phyloP scores from a whole-genome alignment of 2,888 invertebrate genomes.

The Cephalotes varians region DNA sequence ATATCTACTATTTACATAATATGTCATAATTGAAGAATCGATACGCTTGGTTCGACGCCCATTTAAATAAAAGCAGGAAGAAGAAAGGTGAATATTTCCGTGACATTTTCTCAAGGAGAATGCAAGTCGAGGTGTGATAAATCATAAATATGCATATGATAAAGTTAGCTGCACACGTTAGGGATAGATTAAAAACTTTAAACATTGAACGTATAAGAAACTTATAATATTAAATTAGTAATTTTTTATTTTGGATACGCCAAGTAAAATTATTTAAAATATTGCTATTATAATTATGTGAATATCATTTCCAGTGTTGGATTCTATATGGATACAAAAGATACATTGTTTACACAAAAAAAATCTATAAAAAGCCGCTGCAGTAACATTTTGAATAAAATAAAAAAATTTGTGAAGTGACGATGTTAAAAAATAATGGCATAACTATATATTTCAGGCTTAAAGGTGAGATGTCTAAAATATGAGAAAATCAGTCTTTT shows the following conservation, averaged over 20 bases:
- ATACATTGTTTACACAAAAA: not conserved
- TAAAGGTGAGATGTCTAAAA: no score
- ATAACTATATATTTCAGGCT: no score
- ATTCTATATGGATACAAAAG: not conserved
- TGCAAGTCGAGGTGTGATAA: not conserved
- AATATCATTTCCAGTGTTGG: not conserved
- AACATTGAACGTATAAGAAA: not conserved
- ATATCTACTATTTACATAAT: constrained; percentile 21
- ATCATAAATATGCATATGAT: not conserved
- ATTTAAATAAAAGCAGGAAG: constrained; percentile 7
- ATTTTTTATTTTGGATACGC: not conserved
- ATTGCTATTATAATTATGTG: not conserved
- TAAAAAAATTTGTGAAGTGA: not conserved
- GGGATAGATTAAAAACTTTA: constrained; percentile 2
- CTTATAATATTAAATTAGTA: constrained; percentile 11
- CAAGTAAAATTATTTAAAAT: not conserved
- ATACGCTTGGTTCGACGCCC: not conserved
- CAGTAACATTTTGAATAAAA: not conserved
- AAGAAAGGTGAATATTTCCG: constrained; percentile 18
- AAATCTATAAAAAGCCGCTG: not conserved
- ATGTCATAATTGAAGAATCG: constrained; percentile 13
- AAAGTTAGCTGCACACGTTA: not conserved
- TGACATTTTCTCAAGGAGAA: constrained; percentile 13
- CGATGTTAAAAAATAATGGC: not conserved
- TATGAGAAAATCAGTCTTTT: not conserved